Percentiles rank a stretch among this genome's conserved stretches.
Evolutionary conservation across 2,113 vertebrate species (phyloP).

Genomic region (Morone saxatilis): DNA sequence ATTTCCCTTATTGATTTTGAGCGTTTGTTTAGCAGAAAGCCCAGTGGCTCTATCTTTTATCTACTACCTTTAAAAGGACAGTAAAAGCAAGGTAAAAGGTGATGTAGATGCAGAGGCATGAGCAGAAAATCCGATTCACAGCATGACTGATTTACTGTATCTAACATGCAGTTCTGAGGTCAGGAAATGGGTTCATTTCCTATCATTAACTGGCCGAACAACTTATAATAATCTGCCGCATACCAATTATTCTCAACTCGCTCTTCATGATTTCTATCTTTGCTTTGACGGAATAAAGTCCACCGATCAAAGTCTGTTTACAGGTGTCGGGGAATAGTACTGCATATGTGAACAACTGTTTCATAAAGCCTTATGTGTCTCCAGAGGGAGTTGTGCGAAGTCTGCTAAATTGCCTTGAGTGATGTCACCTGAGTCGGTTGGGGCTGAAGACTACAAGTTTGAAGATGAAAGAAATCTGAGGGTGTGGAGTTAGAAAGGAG

Average conservation of each 20-base stretch:
- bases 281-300: neutral
- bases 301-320: neutral
- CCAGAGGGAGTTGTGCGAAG: neutral
- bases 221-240: neutral
- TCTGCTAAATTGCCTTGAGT: neutral
- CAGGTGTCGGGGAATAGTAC: neutral
- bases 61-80: conserved; percentile 22
- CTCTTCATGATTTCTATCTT: neutral
- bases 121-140: conserved; percentile 27
- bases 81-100: conserved; percentile 1
- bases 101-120: neutral
- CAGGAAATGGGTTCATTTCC: neutral
- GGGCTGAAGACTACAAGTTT: neutral
- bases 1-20: conserved; percentile 52
- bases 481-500: neutral
- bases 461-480: neutral
- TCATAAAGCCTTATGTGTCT: neutral
- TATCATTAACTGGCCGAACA: neutral
- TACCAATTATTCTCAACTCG: neutral
- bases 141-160: neutral
- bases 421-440: neutral
- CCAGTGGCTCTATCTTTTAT: conserved; percentile 45
- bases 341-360: neutral
- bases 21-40: conserved; percentile 44
- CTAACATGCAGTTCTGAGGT: neutral